Percentiles rank a stretch among this genome's conserved stretches.
Evolutionary conservation across 2,888 invertebrate genomes (phyloP).

Genomic region (Campaea margaritaria): DNA sequence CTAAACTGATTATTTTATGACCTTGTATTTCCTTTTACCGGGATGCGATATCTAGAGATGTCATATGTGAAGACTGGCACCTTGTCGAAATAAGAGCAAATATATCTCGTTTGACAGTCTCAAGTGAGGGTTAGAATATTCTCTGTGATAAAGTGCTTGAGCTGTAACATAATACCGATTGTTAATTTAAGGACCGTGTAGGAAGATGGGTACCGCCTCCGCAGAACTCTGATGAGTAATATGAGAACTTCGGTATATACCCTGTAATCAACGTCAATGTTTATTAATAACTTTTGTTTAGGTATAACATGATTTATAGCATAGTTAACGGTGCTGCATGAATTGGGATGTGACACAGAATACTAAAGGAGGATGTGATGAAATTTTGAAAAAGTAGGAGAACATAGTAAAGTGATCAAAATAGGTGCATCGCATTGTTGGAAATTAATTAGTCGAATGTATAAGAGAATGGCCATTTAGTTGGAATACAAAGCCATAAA

Average conservation of each 20-base stretch:
- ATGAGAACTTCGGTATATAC: constrained; percentile 23
- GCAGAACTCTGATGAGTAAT: constrained; percentile 38
- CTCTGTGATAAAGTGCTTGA: constrained; percentile 10
- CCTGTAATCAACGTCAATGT: constrained; percentile 39
- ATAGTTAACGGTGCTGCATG: constrained; percentile 3
- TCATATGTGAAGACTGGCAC: constrained; percentile 11
- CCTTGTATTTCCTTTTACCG: constrained; percentile 23
- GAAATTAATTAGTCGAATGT: no score
- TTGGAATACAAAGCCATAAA: no score
- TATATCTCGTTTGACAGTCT: background rate
- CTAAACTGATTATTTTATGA: constrained; percentile 4
- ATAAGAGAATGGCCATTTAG: no score
- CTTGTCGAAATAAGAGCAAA: constrained; percentile 4
- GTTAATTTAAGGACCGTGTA: constrained; percentile 28
- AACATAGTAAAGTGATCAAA: background rate
- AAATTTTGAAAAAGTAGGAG: constrained; percentile 6
- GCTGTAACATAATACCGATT: constrained; percentile 11
- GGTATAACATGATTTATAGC: constrained; percentile 10
- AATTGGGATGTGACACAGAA: no score
- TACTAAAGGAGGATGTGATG: no score
- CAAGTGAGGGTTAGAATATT: background rate
- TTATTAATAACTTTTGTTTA: constrained; percentile 29
- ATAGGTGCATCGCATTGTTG: background rate
- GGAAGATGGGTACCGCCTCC: constrained; percentile 42
- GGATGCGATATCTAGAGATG: constrained; percentile 20